A percentile compares a stretch with the other conserved stretches of the same genome.
Evolutionary conservation across 1,140 invertebrate species (phyloP).

Genomic region (Gerris buenoi): DNA sequence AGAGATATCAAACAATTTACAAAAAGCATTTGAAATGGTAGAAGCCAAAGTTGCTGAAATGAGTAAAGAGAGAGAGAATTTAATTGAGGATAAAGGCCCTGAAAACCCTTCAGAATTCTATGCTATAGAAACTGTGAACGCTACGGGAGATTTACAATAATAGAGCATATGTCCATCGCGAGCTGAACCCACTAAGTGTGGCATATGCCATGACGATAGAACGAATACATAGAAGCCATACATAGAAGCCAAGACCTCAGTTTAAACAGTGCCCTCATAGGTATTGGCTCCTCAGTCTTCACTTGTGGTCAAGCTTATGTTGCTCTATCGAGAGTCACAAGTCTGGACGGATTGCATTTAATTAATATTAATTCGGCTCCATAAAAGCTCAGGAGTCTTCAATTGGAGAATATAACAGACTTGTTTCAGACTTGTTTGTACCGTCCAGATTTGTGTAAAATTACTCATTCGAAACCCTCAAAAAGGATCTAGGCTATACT

Average conservation of each 20-base stretch:
- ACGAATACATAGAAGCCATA: too few species aligned
- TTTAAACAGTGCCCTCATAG: not conserved
- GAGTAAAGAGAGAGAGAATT: too few species aligned
- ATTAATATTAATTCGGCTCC: not conserved
- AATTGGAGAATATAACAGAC: not conserved
- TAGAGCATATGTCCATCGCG: not conserved
- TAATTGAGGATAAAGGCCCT: too few species aligned
- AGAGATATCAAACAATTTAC: too few species aligned
- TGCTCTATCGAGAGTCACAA: not conserved
- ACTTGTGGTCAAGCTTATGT: not conserved
- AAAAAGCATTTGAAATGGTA: too few species aligned
- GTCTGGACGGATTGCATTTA: not conserved
- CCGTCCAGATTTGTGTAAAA: not conserved
- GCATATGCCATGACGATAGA: not conserved
- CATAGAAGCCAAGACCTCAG: not conserved
- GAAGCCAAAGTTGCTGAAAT: too few species aligned
- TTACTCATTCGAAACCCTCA: not conserved
- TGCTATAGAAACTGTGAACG: too few species aligned
- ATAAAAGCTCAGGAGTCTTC: not conserved
- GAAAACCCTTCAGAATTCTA: too few species aligned
- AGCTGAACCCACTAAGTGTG: not conserved
- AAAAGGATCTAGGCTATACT: too few species aligned
- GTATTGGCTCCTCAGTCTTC: not conserved
- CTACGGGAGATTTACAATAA: too few species aligned
- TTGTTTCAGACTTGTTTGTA: not conserved